These are phyloP conservation scores for Prorops nasuta DNA, from an alignment of 1,140 invertebrate species.

Conservation along the genomic window DNA sequence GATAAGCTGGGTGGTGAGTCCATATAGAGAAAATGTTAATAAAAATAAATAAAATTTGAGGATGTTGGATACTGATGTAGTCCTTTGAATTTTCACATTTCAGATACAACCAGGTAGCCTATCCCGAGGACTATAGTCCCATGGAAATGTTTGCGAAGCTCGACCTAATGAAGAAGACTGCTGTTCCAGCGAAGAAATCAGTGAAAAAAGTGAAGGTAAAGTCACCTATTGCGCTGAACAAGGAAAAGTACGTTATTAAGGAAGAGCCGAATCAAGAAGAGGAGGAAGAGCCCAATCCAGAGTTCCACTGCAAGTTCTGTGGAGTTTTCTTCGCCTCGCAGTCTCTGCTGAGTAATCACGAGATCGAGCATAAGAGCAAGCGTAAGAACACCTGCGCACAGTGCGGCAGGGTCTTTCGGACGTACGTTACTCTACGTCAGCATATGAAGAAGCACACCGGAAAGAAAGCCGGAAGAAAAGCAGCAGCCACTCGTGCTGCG, in stretches of 20 bases:
- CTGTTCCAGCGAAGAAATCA: conserved; percentile 1
- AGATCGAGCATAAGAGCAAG: conserved; percentile 36
- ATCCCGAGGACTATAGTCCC: conserved; percentile 39
- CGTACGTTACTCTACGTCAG: conserved; percentile 34
- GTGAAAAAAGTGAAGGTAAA: neutral
- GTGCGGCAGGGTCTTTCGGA: conserved; percentile 43
- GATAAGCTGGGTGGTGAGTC: conserved; percentile 14
- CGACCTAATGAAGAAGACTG: conserved; percentile 40
- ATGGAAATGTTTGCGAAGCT: conserved; percentile 41
- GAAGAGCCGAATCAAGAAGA: conserved; percentile 23
- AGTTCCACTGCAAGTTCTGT: conserved; percentile 42
- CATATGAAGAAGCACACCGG: conserved; percentile 44
- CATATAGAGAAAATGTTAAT: conserved; percentile 7
- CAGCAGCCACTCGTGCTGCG: neutral
- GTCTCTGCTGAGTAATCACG: conserved; percentile 35
- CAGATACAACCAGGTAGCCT: conserved; percentile 43
- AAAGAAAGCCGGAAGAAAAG: conserved; percentile 19
- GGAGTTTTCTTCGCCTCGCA: conserved; percentile 37
- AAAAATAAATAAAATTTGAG: conserved; percentile 10
- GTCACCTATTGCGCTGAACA: neutral
- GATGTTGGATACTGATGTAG: conserved; percentile 32
- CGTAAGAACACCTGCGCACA: conserved; percentile 41
- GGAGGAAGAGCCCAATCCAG: conserved; percentile 35
- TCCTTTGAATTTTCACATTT: conserved; percentile 47
- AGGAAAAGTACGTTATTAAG: conserved; percentile 23